Evolutionary conservation across 2,888 invertebrate species (phyloP), one percentile per base, ranked within the genome.

Genomic region (Plebejus argus): DNA sequence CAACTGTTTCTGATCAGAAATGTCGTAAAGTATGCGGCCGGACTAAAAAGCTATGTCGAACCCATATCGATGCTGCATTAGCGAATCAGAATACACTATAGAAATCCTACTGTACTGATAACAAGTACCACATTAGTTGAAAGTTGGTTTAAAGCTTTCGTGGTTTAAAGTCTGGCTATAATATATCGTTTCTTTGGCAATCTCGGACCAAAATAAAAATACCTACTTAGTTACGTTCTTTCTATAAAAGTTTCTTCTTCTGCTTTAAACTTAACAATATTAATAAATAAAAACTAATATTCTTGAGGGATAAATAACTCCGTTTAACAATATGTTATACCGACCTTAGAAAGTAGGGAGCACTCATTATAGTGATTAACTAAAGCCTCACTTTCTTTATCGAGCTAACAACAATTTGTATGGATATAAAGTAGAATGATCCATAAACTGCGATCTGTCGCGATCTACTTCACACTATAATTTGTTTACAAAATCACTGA

Each of bases 361-460:
- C 20, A 20, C n/a, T 72, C 45, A 72, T 15, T 72, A 72, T 72
- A 72, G 20, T 20, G 79, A 80, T 76, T 61, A 78, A 66, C 66
- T 66, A 18, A 66, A 66, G 23, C 77, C 78, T 75, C 79, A 86
- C 88, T 88, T 86, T 89, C 88, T 88, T 88, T 83, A 81, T 79
- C 79, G 80, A 82, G 71, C 78, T 82, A 83, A 82, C 80, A 82
- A 83, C 83, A 82, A 83, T 83, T 83, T 83, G 81, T 81, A 82
- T 82, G 81, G 82, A 79, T 83, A 81, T 85, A 87, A 87, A 89
- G 89, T 86, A 84, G 83, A 83, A 83, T 90, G 91, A 90, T 90
- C 92, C 87, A 90, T 90, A 90, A 91, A 89, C 89, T 77, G 85
- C 85, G 87, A 91, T 92, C 90, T 89, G 92, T 92, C 86, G 89